phyloP scores from a whole-genome alignment of 2,113 vertebrate species.

The Ammodramus savannarum region DNA sequence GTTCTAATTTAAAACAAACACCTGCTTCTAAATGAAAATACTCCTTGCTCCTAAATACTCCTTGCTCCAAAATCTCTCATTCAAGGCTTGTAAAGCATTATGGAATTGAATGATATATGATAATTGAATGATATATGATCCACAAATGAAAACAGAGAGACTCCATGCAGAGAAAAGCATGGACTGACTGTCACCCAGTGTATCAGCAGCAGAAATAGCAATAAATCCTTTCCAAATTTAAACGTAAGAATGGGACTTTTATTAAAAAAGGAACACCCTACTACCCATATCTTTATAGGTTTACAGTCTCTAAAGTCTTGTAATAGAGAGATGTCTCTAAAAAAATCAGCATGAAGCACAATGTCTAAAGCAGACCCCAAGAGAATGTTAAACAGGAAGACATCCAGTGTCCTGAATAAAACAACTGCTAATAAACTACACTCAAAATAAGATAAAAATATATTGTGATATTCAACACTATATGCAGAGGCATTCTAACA shows the following conservation, averaged over 20 bases:
- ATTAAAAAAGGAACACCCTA: background rate
- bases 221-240: background rate
- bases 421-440: background rate
- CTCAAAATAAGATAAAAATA: background rate
- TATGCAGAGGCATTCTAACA: background rate
- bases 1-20: background rate
- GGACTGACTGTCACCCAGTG: background rate
- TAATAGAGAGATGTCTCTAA: background rate
- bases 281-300: background rate
- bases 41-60: background rate
- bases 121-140: background rate
- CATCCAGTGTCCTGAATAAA: background rate
- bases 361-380: accelerated
- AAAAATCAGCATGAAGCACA: background rate
- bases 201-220: background rate
- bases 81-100: background rate
- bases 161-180: background rate
- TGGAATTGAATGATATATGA: background rate
- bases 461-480: background rate
- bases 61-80: background rate
- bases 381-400: background rate
- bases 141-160: background rate
- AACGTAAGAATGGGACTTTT: background rate
- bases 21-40: background rate
- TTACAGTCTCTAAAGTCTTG: background rate